Conservation (phyloP, 1,140 invertebrate genomes). For the Hypsibius dujardini region DNA sequence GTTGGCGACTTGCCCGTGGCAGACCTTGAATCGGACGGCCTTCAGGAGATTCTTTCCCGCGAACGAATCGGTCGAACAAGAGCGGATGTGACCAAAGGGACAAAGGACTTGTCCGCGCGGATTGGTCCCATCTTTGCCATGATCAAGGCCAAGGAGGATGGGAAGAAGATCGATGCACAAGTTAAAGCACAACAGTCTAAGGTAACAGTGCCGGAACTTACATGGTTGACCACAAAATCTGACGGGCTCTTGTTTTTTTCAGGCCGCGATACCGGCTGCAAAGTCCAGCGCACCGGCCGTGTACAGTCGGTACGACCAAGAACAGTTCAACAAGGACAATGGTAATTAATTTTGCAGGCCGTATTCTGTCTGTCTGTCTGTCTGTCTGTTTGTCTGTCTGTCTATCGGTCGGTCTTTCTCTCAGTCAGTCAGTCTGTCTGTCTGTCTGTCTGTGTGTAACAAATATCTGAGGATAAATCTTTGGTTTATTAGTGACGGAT, state of each 20-base stretch:
- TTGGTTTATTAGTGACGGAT: slow-evolving; percentile 39
- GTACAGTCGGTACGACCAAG: slow-evolving; percentile 97
- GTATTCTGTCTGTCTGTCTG: too few species aligned
- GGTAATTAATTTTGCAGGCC: background rate
- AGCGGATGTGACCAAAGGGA: background rate
- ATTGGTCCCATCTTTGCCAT: slow-evolving; percentile 7
- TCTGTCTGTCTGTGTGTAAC: slow-evolving; percentile 34
- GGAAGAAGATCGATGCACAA: slow-evolving; percentile 6
- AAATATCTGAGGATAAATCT: too few species aligned
- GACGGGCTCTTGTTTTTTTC: background rate
- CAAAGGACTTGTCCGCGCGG: background rate
- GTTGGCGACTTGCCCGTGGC: background rate
- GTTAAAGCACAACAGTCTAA: background rate
- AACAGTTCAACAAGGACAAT: slow-evolving; percentile 66
- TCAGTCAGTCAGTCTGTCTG: too few species aligned
- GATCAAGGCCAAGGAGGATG: background rate
- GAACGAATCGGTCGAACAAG: slow-evolving; percentile 7
- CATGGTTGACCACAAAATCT: background rate
- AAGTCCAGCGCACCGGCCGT: slow-evolving; percentile 50
- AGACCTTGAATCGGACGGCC: background rate
- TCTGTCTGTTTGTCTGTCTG: too few species aligned
- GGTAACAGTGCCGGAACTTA: background rate
- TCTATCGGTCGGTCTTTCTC: too few species aligned
- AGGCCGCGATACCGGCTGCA: slow-evolving; percentile 33
- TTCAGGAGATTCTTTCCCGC: background rate